Conservation (phyloP, 1,140 invertebrate genomes). For the Eriocheir sinensis region DNA sequence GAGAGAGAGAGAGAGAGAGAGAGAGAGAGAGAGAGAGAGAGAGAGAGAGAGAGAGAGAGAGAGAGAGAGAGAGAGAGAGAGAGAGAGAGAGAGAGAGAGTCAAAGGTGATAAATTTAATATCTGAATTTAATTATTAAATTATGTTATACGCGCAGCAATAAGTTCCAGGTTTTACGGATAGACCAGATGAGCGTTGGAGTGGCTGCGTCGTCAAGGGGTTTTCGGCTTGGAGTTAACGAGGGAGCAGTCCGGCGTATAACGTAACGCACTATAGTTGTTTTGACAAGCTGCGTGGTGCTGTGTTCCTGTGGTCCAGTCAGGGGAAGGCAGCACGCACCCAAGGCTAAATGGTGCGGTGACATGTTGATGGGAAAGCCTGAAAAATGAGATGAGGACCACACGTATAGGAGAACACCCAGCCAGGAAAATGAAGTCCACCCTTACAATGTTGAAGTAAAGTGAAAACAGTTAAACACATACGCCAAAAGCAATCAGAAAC, state of each 20-base stretch:
- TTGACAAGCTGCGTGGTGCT: neutral
- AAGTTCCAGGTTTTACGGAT: conserved; percentile 24
- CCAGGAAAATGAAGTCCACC: no score
- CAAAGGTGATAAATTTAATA: neutral
- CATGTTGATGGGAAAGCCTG: no score
- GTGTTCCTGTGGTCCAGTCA: neutral
- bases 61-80: conserved; percentile 59
- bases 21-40: no score
- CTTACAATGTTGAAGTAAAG: no score
- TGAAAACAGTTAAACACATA: no score
- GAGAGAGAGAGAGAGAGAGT: no score
- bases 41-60: neutral
- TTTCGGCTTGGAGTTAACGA: neutral
- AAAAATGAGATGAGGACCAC: no score
- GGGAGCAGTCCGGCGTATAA: neutral
- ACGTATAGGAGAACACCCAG: no score
- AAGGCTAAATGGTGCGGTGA: no score
- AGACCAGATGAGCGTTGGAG: neutral
- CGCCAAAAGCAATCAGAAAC: no score
- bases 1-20: no score
- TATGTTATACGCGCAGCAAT: neutral
- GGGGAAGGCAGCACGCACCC: no score
- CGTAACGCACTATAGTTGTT: neutral
- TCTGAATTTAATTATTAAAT: conserved; percentile 13
- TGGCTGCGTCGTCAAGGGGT: neutral